Evolutionary conservation across 2,797 vertebrate species (phyloP).

Genomic region (Clarias platycephalus): DNA sequence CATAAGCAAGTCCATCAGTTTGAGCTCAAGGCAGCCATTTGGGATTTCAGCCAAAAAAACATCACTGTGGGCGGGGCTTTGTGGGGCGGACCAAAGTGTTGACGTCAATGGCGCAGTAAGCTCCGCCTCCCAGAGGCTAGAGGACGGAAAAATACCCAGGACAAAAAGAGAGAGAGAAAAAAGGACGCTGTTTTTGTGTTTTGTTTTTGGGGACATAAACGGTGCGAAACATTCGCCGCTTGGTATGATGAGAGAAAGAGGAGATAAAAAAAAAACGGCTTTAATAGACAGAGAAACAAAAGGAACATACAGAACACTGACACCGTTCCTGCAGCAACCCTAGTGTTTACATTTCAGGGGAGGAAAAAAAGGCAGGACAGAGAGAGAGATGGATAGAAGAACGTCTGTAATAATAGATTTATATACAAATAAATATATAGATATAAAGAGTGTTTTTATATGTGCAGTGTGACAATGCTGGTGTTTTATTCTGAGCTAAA

Average conservation of each 20-base stretch:
- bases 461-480: background rate
- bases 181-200: background rate
- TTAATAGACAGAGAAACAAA: background rate
- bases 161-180: constrained; percentile 26
- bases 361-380: no score
- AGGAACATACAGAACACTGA: no score
- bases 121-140: constrained; percentile 55
- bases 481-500: constrained; percentile 17
- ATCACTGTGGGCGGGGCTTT: background rate
- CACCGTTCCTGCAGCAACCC: background rate
- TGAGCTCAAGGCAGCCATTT: constrained; percentile 18
- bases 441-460: background rate
- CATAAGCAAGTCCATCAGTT: background rate
- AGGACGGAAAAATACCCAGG: constrained; percentile 49
- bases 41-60: constrained; percentile 11
- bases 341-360: constrained; percentile 5
- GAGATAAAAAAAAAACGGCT: background rate
- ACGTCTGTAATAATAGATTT: no score
- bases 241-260: background rate
- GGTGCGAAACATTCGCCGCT: constrained; percentile 45
- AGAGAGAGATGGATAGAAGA: background rate
- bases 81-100: constrained; percentile 2
- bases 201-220: background rate
- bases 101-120: constrained; percentile 47
- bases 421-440: no score